Conservation (phyloP, 2,888 invertebrate genomes). For the Sphinx pinastri region DNA sequence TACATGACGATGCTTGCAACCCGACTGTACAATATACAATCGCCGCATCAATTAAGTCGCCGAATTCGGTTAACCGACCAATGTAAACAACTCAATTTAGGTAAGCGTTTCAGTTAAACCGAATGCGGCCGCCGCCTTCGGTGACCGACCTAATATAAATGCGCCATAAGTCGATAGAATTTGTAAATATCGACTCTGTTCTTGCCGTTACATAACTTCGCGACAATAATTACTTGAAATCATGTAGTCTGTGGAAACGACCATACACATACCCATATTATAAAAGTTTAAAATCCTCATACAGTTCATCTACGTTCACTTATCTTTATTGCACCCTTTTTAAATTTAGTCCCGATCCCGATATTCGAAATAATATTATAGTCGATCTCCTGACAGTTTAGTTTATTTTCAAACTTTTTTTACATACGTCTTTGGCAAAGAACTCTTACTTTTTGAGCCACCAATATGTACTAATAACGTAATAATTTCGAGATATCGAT, state of each 20-base stretch:
- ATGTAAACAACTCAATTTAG: too few relatives aligned
- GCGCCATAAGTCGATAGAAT: too few relatives aligned
- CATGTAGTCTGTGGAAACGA: not conserved
- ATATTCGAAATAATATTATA: slow-evolving; percentile 29
- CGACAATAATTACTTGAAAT: not conserved
- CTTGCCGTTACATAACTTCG: not conserved
- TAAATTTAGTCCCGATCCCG: slow-evolving; percentile 33
- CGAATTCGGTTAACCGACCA: too few relatives aligned
- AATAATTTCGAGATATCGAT: not conserved
- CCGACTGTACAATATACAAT: too few relatives aligned
- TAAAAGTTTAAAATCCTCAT: not conserved
- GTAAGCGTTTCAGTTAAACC: too few relatives aligned
- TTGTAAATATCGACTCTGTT: too few relatives aligned
- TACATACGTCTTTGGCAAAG: too few relatives aligned
- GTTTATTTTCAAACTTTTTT: not conserved
- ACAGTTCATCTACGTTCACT: slow-evolving; percentile 21
- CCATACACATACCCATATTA: not conserved
- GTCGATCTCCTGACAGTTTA: slow-evolving; percentile 1
- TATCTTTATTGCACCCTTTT: slow-evolving; percentile 40
- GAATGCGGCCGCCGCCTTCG: too few relatives aligned
- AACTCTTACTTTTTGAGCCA: not conserved
- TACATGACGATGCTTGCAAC: too few relatives aligned
- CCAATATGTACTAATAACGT: not conserved
- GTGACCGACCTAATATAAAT: too few relatives aligned
- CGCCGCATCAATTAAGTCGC: too few relatives aligned